Conservation (phyloP, 2,113 vertebrate species). For the Anhinga rufa region DNA sequence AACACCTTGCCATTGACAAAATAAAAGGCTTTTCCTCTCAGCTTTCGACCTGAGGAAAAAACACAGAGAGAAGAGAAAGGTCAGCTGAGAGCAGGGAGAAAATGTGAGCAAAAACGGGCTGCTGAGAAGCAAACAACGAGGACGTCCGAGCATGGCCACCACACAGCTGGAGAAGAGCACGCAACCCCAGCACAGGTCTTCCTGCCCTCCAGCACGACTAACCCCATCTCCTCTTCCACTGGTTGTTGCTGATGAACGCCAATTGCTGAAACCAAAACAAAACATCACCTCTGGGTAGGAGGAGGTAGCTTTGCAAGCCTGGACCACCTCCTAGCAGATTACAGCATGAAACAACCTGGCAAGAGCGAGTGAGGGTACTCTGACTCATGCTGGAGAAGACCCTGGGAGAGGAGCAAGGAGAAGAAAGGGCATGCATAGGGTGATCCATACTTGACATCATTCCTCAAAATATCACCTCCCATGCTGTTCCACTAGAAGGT, state of each 20-base stretch:
- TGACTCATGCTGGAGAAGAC: neutral
- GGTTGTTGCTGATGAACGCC: neutral
- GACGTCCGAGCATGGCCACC: rapidly evolving
- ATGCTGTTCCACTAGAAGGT: neutral
- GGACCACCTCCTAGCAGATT: neutral
- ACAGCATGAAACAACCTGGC: neutral
- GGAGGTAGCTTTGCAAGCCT: neutral
- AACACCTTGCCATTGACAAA: conserved; percentile 84
- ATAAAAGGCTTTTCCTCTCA: conserved; percentile 87
- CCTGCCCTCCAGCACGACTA: neutral
- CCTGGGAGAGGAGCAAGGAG: neutral
- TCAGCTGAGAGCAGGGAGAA: neutral
- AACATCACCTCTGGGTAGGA: neutral
- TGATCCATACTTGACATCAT: neutral
- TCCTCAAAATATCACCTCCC: neutral
- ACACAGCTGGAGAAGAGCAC: neutral
- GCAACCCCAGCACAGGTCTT: neutral
- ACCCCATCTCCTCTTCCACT: neutral
- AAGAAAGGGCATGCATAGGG: neutral
- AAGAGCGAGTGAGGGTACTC: neutral
- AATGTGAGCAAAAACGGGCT: neutral
- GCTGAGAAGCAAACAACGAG: neutral
- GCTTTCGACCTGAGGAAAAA: conserved; percentile 76
- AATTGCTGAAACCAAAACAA: too few relatives aligned
- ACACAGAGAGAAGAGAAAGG: neutral